phyloP scores from a whole-genome alignment of 2,888 invertebrate genomes.

The Dynastes maya region DNA sequence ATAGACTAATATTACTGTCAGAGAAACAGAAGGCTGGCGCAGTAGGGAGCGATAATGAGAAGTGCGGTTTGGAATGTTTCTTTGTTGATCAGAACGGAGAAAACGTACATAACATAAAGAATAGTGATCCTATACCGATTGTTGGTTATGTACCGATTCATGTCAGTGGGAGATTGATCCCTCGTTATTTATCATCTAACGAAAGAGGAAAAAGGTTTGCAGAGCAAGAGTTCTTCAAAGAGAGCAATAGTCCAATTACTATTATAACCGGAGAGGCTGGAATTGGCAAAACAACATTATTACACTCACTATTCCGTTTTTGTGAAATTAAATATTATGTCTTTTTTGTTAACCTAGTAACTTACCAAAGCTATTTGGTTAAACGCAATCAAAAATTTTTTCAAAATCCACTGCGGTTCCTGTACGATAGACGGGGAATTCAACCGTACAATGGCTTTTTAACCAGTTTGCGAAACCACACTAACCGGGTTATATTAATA shows the following conservation, averaged over 20 bases:
- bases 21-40: too few relatives aligned
- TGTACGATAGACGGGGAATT: background rate
- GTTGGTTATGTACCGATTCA: background rate
- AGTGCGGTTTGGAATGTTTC: background rate
- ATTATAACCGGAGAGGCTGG: background rate
- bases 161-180: background rate
- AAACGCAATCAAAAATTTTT: background rate
- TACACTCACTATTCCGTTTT: background rate
- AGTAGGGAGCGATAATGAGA: background rate
- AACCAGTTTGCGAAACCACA: background rate
- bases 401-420: background rate
- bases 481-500: background rate
- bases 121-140: background rate
- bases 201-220: background rate
- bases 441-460: background rate
- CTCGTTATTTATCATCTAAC: background rate
- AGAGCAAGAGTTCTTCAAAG: background rate
- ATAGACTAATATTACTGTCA: background rate
- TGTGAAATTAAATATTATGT: background rate
- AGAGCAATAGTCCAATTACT: too few relatives aligned
- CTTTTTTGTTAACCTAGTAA: background rate
- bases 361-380: background rate
- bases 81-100: background rate
- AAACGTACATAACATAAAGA: background rate
- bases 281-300: background rate